A percentile compares a stretch with the other conserved stretches of the same genome.
phyloP scores from a whole-genome alignment of 1,140 invertebrate genomes.

The Drosophila bocki region DNA sequence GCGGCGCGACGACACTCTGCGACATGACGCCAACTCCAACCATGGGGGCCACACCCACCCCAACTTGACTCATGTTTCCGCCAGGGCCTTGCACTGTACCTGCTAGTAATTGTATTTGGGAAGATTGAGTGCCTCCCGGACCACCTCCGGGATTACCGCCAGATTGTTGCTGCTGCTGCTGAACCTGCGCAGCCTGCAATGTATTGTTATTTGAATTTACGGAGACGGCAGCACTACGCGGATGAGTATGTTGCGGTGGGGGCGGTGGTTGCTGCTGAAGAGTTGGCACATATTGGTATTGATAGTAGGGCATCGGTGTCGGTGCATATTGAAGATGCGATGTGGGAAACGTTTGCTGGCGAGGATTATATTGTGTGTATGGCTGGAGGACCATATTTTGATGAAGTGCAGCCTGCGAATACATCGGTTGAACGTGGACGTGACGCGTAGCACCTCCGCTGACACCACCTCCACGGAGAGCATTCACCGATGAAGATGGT shows the following conservation, averaged over 20 bases:
- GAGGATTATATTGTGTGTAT: slow-evolving; percentile 63
- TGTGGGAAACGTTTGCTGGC: slow-evolving; percentile 64
- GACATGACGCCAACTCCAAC: slow-evolving; percentile 67
- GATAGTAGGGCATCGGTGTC: slow-evolving; percentile 58
- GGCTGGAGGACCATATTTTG: slow-evolving; percentile 64
- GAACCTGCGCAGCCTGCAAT: slow-evolving; percentile 59
- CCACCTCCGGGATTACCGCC: slow-evolving; percentile 30
- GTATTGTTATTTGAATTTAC: slow-evolving; percentile 67
- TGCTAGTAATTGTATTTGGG: slow-evolving; percentile 64
- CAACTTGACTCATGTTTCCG: slow-evolving; percentile 58
- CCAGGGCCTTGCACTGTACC: slow-evolving; percentile 58
- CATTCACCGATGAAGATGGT: slow-evolving; percentile 56
- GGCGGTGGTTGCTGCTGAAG: slow-evolving; percentile 64
- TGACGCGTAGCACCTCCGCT: slow-evolving; percentile 51
- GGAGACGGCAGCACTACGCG: slow-evolving; percentile 47
- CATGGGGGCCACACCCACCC: slow-evolving; percentile 67
- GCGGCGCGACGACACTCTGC: slow-evolving; percentile 46
- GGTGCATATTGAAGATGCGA: slow-evolving; percentile 71
- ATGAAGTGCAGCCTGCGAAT: slow-evolving; percentile 50
- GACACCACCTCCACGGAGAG: slow-evolving; percentile 54
- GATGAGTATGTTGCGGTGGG: slow-evolving; percentile 56
- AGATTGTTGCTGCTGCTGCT: slow-evolving; percentile 15
- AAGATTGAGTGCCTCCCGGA: slow-evolving; percentile 49
- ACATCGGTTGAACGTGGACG: slow-evolving; percentile 71
- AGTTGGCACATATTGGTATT: slow-evolving; percentile 64